A percentile compares a stretch with the other conserved stretches of the same genome.
Evolutionary conservation across 2,797 vertebrate genomes (phyloP).

Genomic region (Cyprinella venusta): DNA sequence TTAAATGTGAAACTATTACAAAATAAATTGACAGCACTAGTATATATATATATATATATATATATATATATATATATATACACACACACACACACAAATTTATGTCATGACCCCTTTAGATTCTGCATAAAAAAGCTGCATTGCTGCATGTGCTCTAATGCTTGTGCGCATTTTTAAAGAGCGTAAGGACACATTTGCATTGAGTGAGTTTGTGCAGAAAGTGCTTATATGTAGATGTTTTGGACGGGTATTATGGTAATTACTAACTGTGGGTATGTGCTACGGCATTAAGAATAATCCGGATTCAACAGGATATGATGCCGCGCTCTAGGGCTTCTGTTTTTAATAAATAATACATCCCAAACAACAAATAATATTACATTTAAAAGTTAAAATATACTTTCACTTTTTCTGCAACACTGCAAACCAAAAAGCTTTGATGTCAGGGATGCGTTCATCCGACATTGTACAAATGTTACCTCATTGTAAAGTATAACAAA

Average conservation of each 20-base stretch:
- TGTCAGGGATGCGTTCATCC: neutral
- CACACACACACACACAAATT: neutral
- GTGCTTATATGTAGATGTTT: neutral
- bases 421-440: neutral
- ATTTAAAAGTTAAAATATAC: slow-evolving; percentile 1
- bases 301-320: slow-evolving; percentile 6
- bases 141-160: neutral
- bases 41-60: no score
- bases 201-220: neutral
- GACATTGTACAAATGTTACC: neutral
- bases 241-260: slow-evolving; percentile 3
- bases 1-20: no score
- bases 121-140: neutral
- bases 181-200: neutral
- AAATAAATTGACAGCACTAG: no score
- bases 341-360: slow-evolving; percentile 6
- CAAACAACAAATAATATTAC: neutral
- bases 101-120: neutral
- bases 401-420: neutral
- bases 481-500: neutral
- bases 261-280: neutral
- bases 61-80: no score
- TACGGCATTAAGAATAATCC: neutral
- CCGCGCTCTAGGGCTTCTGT: neutral
- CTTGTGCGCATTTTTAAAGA: neutral